Base-by-base conservation (phyloP, 2,888 invertebrate genomes). In the Drosophila merina region DNA sequence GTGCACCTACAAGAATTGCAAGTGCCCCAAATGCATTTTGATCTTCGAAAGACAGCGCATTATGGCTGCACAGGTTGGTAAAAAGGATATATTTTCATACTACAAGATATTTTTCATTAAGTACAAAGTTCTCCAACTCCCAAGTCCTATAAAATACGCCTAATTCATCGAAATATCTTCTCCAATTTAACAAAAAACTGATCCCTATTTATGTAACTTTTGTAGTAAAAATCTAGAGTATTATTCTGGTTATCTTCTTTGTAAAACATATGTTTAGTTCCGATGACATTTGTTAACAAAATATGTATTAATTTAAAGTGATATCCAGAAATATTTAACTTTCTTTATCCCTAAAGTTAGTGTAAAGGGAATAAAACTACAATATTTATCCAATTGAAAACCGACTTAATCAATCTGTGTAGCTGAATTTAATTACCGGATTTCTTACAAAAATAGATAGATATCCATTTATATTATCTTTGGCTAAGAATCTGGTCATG, bases 21-120 rank as follows among this genome's bases (percentile, higher is more conserved):
- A 96, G 76, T 99, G 99, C 90, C 95, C 97, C 4, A 98, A 98
- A 91, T 99, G 98, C 90, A 97, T 97, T 56, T 93, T 99, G 38
- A 98, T 99, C 77, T 98, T 98, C 73, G 98, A 98, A 90, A 92
- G 99, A 33, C 98, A 99, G 91, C 93, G 98, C 52, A 98, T 98
- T 56, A 98, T 98, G 98, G 98, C 98, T 0, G 98, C 98, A 5
- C 98, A 98, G 95, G 98, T 97, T 31, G 62, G 69, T 9, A 3
- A 7, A 8, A 2, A n/a, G 12, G 12, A 36, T 36, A n/a, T 36
- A 33, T 6, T 36, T 36, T 6, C 0, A 36, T n/a, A 36, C 5
- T 4, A 20, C 1, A 20, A 20, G 1, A 20, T 36, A 36, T 36
- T 36, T n/a, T 10, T 1, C 4, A 10, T 4, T 10, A 33, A n/a